These are phyloP conservation scores for Poeciliopsis presidionis DNA, from an alignment of 2,797 vertebrate species.

Conservation along the genomic window DNA sequence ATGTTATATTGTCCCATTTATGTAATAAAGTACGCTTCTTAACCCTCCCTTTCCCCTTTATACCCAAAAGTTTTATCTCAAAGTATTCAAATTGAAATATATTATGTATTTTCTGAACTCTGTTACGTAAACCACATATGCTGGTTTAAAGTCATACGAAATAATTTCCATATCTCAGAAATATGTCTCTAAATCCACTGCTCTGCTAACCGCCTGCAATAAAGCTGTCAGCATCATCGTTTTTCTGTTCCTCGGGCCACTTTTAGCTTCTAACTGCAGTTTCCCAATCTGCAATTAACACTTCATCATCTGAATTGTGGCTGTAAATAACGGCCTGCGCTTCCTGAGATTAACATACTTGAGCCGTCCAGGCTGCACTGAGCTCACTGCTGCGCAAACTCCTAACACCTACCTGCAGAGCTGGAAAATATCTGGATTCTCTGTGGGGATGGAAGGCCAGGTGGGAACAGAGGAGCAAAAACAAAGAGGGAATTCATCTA, in stretches of 20 bases:
- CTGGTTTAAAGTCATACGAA: background rate
- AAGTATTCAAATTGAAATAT: background rate
- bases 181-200: background rate
- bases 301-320: background rate
- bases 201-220: background rate
- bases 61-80: background rate
- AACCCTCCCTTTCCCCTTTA: background rate
- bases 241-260: background rate
- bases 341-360: background rate
- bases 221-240: background rate
- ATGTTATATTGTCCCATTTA: background rate
- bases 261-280: background rate
- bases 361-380: background rate
- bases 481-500: background rate
- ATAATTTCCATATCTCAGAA: background rate
- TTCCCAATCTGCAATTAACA: background rate
- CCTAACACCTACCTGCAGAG: background rate
- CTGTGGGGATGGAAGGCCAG: background rate
- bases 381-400: background rate
- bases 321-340: background rate
- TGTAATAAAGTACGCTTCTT: background rate
- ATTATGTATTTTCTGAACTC: background rate
- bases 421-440: background rate
- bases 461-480: background rate
- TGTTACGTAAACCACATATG: background rate